Evolutionary conservation across 1,140 invertebrate genomes (phyloP).

Genomic region (Pachypsylla venusta): DNA sequence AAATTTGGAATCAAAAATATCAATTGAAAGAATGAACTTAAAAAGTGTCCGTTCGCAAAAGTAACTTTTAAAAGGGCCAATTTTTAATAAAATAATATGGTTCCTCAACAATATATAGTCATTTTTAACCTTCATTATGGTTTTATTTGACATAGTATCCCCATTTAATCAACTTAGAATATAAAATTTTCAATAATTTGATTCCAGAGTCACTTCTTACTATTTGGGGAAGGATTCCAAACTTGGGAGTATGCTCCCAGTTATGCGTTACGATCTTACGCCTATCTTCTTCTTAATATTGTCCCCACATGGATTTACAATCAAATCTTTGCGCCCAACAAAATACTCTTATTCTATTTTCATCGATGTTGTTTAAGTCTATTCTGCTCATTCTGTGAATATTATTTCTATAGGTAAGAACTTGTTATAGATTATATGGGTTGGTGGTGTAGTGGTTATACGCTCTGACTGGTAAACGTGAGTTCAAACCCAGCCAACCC

Average conservation of each 20-base stretch:
- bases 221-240: constrained; percentile 84
- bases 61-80: not conserved
- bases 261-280: constrained; percentile 87
- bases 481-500: too few relatives aligned
- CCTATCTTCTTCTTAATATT: constrained; percentile 76
- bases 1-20: not conserved
- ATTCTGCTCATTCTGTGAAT: constrained; percentile 63
- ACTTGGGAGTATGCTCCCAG: constrained; percentile 98
- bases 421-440: too few relatives aligned
- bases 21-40: not conserved
- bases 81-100: not conserved
- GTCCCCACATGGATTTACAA: constrained; percentile 68
- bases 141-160: too few relatives aligned
- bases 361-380: constrained; percentile 68
- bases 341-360: constrained; percentile 81
- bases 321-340: constrained; percentile 55
- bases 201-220: constrained; percentile 56
- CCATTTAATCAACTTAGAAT: constrained; percentile 16
- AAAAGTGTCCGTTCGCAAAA: not conserved
- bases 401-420: constrained; percentile 85
- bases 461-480: too few relatives aligned
- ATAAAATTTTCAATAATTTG: constrained; percentile 14
- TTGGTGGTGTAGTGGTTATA: too few relatives aligned
- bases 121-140: too few relatives aligned
- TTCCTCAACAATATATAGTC: not conserved